Percentiles rank a stretch among this genome's conserved stretches.
Evolutionary conservation across 2,888 invertebrate species (phyloP).

Genomic region (Ochlodes sylvanus): DNA sequence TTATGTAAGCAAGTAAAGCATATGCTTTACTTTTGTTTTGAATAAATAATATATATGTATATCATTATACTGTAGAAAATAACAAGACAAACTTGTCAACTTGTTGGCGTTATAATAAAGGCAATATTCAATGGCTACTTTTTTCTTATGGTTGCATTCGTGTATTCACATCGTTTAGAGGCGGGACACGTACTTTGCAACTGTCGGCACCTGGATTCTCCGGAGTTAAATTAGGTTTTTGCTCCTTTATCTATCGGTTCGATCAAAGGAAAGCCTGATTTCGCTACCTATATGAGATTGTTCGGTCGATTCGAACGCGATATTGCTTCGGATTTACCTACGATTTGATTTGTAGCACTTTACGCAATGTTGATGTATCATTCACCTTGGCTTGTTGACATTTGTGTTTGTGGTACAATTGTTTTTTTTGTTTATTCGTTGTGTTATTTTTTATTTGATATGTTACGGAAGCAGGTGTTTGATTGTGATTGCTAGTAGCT

Average conservation of each 20-base stretch:
- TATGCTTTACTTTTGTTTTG: too few relatives aligned
- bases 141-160: slow-evolving; percentile 28
- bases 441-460: background rate
- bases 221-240: slow-evolving; percentile 43
- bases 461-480: too few relatives aligned
- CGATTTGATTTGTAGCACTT: slow-evolving; percentile 9
- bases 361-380: background rate
- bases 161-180: slow-evolving; percentile 32
- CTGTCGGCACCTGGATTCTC: slow-evolving; percentile 39
- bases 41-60: too few relatives aligned
- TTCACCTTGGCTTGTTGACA: background rate
- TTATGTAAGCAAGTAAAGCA: too few relatives aligned
- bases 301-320: slow-evolving; percentile 13
- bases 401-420: background rate
- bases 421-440: background rate
- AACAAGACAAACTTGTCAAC: background rate
- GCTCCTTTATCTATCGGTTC: slow-evolving; percentile 33
- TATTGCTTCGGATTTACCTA: slow-evolving; percentile 11
- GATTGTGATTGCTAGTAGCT: too few relatives aligned
- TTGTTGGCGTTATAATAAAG: background rate
- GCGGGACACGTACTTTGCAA: slow-evolving; percentile 39
- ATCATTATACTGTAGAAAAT: too few relatives aligned
- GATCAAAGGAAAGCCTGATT: slow-evolving; percentile 34
- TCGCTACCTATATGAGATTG: slow-evolving; percentile 25
- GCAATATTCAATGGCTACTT: background rate